Percentiles rank a stretch among this genome's conserved stretches.
Evolutionary conservation across 2,888 invertebrate genomes (phyloP).

Genomic region (Petrophora chlorosata): DNA sequence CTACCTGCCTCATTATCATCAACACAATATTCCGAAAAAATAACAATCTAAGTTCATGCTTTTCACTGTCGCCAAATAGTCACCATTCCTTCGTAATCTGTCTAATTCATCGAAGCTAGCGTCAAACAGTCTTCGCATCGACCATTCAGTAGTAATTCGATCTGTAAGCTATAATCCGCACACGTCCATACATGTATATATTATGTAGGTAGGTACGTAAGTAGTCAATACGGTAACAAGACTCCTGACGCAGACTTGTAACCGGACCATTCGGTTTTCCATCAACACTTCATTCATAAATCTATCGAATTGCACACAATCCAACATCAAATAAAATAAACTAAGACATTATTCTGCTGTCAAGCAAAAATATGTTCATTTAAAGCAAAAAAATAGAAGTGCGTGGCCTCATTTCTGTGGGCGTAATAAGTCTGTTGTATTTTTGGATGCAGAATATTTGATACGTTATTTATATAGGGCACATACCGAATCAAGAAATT

Average conservation of each 20-base stretch:
- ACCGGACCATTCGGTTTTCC: slow-evolving; percentile 20
- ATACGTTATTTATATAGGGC: too few species aligned
- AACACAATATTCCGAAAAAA: too few species aligned
- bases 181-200: neutral
- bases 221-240: slow-evolving; percentile 30
- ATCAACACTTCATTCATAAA: slow-evolving; percentile 37
- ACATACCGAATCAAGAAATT: too few species aligned
- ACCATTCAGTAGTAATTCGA: slow-evolving; percentile 16
- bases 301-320: slow-evolving; percentile 27
- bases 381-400: neutral
- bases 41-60: too few species aligned
- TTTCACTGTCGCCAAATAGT: too few species aligned
- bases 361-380: slow-evolving; percentile 6
- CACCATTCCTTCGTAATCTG: slow-evolving; percentile 23
- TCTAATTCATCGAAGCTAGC: slow-evolving; percentile 5
- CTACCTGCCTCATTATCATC: too few species aligned
- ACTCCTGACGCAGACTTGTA: slow-evolving; percentile 33
- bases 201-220: neutral
- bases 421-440: slow-evolving; percentile 1
- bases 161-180: slow-evolving; percentile 16
- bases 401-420: slow-evolving; percentile 15
- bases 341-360: slow-evolving; percentile 12
- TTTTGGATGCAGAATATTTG: too few species aligned
- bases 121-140: slow-evolving; percentile 18
- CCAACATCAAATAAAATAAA: slow-evolving; percentile 2